Base-by-base conservation (phyloP, 53 echinoderm and acorn worm genomes). In the Temnopleurus reevesii region DNA sequence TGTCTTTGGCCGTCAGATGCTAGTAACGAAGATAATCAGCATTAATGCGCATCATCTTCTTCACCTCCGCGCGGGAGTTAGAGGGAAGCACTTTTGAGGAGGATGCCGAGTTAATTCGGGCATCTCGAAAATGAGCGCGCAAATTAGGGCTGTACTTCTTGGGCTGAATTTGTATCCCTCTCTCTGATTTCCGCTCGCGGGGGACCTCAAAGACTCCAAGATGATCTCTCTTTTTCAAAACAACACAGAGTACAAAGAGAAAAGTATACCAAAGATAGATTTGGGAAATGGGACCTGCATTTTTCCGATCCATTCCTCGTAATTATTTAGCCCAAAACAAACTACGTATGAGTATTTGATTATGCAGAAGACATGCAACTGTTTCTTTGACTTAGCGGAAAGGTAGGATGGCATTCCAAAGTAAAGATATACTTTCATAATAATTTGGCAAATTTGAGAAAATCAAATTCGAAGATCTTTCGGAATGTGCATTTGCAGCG, bases 101-200 rank as follows among this genome's bases (percentile, higher is more conserved):
- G 36, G 46, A 12, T 7, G 27, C 79, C 46, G 79, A 79, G 79
- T 46, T 79, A 79, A 79, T 79, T 79, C 79, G 49, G 79, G 27
- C 79, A 79, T 79, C 79, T 83, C 83, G 1, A 54, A 28, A n/a
- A 24, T 4, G 15, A 33, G 46, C 29, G 21, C 21, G 38, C 54
- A 55, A 83, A 83, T 83, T 83, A 83, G 56, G 54, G 35, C 15
- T 55, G 83, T 83, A 83, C 83, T 83, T 83, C 83, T 83, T 35
- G n/a, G 13, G 35, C 51, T 83, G 57, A n/a, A n/a, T 83, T 34
- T 55, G 55, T 4, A 83, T 83, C 35, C 83, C 46, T 55, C 38
- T 9, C 6, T 19, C 83, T 83, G 83, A 83, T 83, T 54, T 83
- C 83, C 83, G 83, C 55, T 55, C 21, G 83, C 83, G 55, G 55